Evolutionary conservation across 2,113 vertebrate genomes (phyloP).

Genomic region (Aegithalos caudatus): DNA sequence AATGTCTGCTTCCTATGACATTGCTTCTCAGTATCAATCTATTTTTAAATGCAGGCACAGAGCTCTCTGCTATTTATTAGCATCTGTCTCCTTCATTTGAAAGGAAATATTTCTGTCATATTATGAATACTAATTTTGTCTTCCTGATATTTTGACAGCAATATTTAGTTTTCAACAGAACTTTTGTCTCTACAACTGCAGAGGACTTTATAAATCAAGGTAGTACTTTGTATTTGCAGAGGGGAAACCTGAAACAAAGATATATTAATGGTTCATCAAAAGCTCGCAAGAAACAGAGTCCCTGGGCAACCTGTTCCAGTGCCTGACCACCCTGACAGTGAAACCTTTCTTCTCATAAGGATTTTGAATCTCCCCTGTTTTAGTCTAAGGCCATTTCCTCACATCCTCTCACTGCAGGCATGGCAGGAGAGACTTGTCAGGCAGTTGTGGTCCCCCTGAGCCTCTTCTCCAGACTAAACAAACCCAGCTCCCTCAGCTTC

Average conservation of each 20-base stretch:
- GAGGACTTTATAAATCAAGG: neutral
- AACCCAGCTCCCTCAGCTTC: neutral
- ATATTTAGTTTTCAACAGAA: slow-evolving; percentile 16
- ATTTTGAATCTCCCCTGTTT: neutral
- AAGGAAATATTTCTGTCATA: slow-evolving; percentile 18
- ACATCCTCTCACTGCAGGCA: neutral
- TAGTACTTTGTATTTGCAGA: neutral
- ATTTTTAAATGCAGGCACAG: neutral
- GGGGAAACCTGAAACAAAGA: neutral
- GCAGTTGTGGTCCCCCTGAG: neutral
- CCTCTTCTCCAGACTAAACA: neutral
- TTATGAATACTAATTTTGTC: slow-evolving; percentile 14
- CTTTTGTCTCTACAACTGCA: neutral
- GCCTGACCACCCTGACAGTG: neutral
- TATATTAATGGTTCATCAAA: neutral
- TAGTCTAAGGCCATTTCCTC: neutral
- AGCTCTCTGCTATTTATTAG: neutral
- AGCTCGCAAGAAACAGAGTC: neutral
- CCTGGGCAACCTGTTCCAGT: neutral
- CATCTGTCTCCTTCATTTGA: neutral
- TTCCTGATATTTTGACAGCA: slow-evolving; percentile 25
- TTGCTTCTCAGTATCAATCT: neutral
- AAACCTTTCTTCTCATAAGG: neutral
- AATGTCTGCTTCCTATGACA: neutral
- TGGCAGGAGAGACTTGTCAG: neutral